Evolutionary conservation across 2,113 vertebrate species (phyloP), one percentile per base, ranked within the genome.

Genomic region (Lampris incognitus): DNA sequence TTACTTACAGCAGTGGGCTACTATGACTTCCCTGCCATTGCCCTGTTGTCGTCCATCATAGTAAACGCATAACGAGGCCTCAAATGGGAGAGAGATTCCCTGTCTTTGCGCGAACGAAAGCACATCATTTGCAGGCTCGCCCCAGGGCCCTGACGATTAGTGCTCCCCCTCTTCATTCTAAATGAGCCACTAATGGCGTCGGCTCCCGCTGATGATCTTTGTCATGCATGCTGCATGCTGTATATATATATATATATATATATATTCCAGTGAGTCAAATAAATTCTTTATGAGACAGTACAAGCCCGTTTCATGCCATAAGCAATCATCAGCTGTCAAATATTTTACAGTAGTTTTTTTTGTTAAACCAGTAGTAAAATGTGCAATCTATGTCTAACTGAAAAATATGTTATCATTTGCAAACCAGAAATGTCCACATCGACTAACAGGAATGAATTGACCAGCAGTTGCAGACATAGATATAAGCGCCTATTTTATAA

Each of bases 101-200:
- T 40, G 37, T 42, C 60, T 63, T 24, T 46, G 48, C 51, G 37
- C 39, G 1, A 59, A 59, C 36, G 13, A 4, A 5, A 42, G 42
- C 57, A 44, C 74, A 78, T 79, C 51, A 66, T 72, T 69, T 74
- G 40, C 55, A 38, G 52, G 51, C 55, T 39, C 41, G 54, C 68
- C 67, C 59, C 39, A 8, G 39, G 58, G 66, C 57, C 59, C 6
- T 24, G 24, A 10, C 51, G 46, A 69, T 64, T 69, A 70, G 54
- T 48, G 8, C 51, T 57, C 38, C 49, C 52, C 42, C 44, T 9
- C 57, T 8, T 54, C 40, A 57, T 39, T 42, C 49, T 42, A 83
- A 71, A 64, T 69, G 67, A 61, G 57, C 59, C 42, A 56, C 59
- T 81, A 65, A 56, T 41, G 59, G 54, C 5, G 55, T 55, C 9